phyloP scores from a whole-genome alignment of 2,888 invertebrate species.

The Drosophila parthenogenetica region DNA sequence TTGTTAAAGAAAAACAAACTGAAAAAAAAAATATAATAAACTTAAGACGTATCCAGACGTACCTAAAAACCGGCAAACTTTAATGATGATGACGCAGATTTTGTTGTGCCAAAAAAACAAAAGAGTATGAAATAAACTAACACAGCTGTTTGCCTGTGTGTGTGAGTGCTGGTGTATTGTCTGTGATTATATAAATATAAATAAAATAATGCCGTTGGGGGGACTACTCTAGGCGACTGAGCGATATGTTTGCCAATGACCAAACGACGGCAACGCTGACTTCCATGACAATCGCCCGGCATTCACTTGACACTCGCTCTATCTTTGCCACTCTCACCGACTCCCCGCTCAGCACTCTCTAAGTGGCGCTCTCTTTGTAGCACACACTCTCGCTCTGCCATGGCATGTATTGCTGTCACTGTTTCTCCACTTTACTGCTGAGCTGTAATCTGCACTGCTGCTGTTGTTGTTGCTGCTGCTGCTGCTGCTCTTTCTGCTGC shows the following conservation, averaged over 20 bases:
- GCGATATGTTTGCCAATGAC: conserved; percentile 66
- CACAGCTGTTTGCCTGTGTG: background rate
- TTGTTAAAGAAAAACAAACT: background rate
- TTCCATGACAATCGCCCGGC: conserved; percentile 60
- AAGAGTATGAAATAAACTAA: conserved; percentile 17
- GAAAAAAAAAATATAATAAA: background rate
- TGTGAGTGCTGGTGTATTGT: conserved; percentile 33
- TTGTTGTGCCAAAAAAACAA: conserved; percentile 60
- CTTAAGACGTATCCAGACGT: conserved; percentile 31
- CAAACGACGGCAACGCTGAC: conserved; percentile 48
- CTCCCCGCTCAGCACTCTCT: background rate
- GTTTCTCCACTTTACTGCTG: conserved; percentile 55
- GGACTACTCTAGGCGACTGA: conserved; percentile 28
- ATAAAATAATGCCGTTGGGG: conserved; percentile 10
- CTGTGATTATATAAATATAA: conserved; percentile 61
- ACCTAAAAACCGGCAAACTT: conserved; percentile 59
- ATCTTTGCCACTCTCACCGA: background rate
- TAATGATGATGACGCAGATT: conserved; percentile 72
- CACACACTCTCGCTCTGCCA: conserved; percentile 3
- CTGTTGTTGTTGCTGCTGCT: background rate
- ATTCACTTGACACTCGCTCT: conserved; percentile 28
- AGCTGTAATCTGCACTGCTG: conserved; percentile 60
- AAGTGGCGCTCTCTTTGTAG: background rate
- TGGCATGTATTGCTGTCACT: conserved; percentile 40
- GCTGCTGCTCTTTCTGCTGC: conserved; percentile 46